These are phyloP conservation scores for Micromys minutus DNA, from an alignment of 2,113 vertebrate species.

Conservation along the genomic window DNA sequence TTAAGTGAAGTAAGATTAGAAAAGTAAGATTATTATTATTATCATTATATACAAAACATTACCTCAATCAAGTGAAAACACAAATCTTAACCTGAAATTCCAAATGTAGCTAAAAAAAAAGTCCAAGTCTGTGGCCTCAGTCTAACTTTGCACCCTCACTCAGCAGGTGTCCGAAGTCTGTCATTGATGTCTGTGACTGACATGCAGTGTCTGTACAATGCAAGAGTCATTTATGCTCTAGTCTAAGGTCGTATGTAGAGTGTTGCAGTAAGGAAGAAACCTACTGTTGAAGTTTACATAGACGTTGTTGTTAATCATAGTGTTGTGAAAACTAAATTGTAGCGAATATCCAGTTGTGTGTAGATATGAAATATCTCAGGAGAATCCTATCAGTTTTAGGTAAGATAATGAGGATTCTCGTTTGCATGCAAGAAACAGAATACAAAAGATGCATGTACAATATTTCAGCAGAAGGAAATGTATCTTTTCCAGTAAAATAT, in stretches of 20 bases:
- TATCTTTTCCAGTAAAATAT: too few species aligned
- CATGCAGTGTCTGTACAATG: neutral
- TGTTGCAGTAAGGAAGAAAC: neutral
- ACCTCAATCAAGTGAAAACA: conserved; percentile 21
- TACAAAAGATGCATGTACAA: conserved; percentile 6
- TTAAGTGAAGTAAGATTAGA: neutral
- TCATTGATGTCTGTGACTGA: conserved; percentile 38
- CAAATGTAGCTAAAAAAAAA: neutral
- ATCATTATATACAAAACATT: neutral
- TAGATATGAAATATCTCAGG: neutral
- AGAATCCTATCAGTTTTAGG: neutral
- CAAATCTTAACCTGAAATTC: conserved; percentile 50
- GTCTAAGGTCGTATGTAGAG: neutral
- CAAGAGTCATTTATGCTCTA: conserved; percentile 5
- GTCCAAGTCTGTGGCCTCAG: too few species aligned
- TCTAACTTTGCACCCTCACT: neutral
- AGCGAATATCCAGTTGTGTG: neutral
- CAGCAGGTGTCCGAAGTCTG: conserved; percentile 24
- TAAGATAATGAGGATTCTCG: neutral
- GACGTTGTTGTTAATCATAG: neutral
- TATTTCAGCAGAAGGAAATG: conserved; percentile 32
- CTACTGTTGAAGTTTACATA: conserved; percentile 25
- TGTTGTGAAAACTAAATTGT: conserved; percentile 32
- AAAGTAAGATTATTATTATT: conserved; percentile 48
- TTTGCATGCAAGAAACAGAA: neutral